phyloP scores from a whole-genome alignment of 2,888 invertebrate genomes.

The Notocelia uddmanniana region DNA sequence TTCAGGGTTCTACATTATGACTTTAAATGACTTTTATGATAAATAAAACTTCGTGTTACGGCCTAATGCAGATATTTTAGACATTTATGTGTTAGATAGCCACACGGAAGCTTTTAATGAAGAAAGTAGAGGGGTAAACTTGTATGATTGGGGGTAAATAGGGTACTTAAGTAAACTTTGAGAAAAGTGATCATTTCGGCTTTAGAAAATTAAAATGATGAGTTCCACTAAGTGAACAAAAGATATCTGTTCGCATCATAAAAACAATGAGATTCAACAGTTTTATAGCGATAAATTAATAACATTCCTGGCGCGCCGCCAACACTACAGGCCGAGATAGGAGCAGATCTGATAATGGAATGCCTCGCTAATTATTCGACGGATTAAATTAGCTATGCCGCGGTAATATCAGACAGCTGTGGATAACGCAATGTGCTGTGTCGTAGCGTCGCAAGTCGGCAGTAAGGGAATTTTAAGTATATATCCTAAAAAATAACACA shows the following conservation, averaged over 20 bases:
- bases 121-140: no score
- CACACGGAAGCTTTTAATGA: neutral
- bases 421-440: constrained; percentile 31
- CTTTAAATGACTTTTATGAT: no score
- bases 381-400: constrained; percentile 40
- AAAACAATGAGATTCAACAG: constrained; percentile 33
- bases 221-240: neutral
- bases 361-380: constrained; percentile 43
- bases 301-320: constrained; percentile 37
- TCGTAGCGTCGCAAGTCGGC: neutral
- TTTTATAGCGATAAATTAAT: constrained; percentile 44
- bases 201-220: neutral
- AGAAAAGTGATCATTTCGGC: neutral
- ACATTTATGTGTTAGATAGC: no score
- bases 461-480: constrained; percentile 22
- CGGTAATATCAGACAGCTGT: constrained; percentile 44
- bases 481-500: no score
- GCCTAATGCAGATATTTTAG: no score
- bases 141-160: no score
- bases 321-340: constrained; percentile 37
- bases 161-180: no score
- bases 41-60: no score
- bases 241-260: neutral
- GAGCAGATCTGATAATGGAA: constrained; percentile 43
- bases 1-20: no score